Conservation (phyloP, 1,140 invertebrate species). For the Chrysopa pallens region DNA sequence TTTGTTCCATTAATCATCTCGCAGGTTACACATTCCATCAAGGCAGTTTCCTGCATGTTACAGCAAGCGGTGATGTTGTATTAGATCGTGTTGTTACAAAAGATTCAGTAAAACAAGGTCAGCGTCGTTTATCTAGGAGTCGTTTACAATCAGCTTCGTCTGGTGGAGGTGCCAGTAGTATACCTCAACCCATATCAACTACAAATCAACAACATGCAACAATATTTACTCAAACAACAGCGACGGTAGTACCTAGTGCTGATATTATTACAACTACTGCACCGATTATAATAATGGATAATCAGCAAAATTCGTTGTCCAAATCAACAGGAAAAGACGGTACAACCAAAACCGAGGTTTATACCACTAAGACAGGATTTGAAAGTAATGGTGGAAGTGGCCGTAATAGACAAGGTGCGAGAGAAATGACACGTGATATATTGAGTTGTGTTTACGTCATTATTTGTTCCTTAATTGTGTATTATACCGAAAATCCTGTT, state of each 20-base stretch:
- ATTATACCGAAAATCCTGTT: conserved; percentile 34
- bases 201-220: conserved; percentile 9
- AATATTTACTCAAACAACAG: conserved; percentile 22
- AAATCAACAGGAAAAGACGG: no score
- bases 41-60: conserved; percentile 49
- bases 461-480: conserved; percentile 39
- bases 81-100: conserved; percentile 31
- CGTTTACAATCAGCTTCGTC: no score
- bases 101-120: conserved; percentile 25
- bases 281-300: no score
- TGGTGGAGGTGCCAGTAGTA: conserved; percentile 5
- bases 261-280: background rate
- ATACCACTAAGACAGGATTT: no score
- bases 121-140: conserved; percentile 26
- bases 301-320: no score
- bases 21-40: conserved; percentile 59
- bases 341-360: no score
- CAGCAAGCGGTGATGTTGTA: conserved; percentile 41
- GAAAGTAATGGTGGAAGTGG: no score
- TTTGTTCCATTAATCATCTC: no score
- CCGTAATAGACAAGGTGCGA: conserved; percentile 24
- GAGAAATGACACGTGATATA: conserved; percentile 42
- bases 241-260: conserved; percentile 16
- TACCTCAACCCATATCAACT: conserved; percentile 14
- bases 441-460: conserved; percentile 49